Percentiles rank a stretch among this genome's conserved stretches.
These are phyloP conservation scores for Dasyurus viverrinus DNA, from an alignment of 2,113 vertebrate species.

Conservation along the genomic window DNA sequence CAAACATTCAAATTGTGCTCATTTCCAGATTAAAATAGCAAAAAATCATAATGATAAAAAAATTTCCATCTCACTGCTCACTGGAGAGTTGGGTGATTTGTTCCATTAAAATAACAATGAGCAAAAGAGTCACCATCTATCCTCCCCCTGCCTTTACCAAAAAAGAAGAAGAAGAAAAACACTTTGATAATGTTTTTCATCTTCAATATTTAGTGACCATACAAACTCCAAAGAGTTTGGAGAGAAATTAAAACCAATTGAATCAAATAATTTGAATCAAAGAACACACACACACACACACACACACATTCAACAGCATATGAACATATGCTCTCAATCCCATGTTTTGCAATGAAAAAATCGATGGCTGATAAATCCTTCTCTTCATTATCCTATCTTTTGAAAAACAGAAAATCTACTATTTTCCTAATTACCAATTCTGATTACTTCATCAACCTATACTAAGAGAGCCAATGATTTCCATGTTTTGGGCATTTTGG, in stretches of 20 bases:
- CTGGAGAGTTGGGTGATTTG: constrained; percentile 10
- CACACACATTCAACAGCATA: not conserved
- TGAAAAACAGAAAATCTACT: constrained; percentile 2
- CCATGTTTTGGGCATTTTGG: not conserved
- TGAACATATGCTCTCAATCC: too few species aligned
- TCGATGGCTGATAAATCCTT: not conserved
- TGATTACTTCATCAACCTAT: not conserved
- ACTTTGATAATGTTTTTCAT: constrained; percentile 49
- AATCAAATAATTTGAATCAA: not conserved
- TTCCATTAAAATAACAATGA: constrained; percentile 38
- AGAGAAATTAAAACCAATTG: constrained; percentile 60
- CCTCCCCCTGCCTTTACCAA: not conserved
- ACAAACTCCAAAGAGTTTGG: constrained; percentile 7
- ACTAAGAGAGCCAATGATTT: not conserved
- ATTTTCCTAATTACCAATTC: not conserved
- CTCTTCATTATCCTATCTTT: not conserved
- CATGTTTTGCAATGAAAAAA: not conserved
- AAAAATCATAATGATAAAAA: constrained; percentile 35
- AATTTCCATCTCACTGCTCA: not conserved
- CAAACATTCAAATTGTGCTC: constrained; percentile 38
- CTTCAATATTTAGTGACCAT: constrained; percentile 24
- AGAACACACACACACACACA: not conserved
- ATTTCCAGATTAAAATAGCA: constrained; percentile 1
- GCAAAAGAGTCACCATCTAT: not conserved
- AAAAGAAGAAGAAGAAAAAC: too few species aligned